Evolutionary conservation across 2,888 invertebrate genomes (phyloP), one percentile per base, ranked within the genome.

Genomic region (Athripsodes cinereus): DNA sequence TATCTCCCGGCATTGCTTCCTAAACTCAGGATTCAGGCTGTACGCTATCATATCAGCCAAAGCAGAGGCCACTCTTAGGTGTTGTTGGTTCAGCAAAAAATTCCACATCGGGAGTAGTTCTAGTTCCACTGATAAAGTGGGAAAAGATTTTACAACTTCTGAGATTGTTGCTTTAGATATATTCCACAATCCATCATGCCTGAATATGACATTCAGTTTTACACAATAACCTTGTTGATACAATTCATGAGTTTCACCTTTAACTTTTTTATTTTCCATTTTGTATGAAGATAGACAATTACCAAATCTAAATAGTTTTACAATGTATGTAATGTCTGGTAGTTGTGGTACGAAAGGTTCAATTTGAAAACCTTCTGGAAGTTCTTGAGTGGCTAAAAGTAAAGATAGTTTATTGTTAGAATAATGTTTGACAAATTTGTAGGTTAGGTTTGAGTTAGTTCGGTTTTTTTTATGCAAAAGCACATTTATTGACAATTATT

Each of bases 21-120:
- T 58, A 40, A 60, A 62, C 11, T 58, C 40, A 3, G 47, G 11
- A 50, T 58, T 60, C 16, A 60, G 47, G 46, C 62, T 62, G 21
- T 58, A 58, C 8, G 44, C 26, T 2, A 62, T 50, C 19, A 53
- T 55, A 16, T 20, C 40, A 11, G 58, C 55, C 35, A 62, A 56
- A 1, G 62, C 60, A 35, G 56, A 53, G 2, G 60, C 44, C 34
- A 62, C 46, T 19, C 47, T 51, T 34, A 50, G 34, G 34, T 53
- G 55, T 20, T 55, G 40, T n/a, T n/a, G n/a, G n/a, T n/a, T n/a
- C n/a, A n/a, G n/a, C n/a, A n/a, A n/a, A n/a, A n/a, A n/a, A n/a
- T n/a, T n/a, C n/a, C n/a, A n/a, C n/a, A n/a, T n/a, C n/a, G n/a
- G n/a, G n/a, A n/a, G n/a, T n/a, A n/a, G n/a, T n/a, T n/a, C 40